Base-by-base conservation (phyloP, 2,797 vertebrate genomes). In the Myiothlypis chrysogaster region DNA sequence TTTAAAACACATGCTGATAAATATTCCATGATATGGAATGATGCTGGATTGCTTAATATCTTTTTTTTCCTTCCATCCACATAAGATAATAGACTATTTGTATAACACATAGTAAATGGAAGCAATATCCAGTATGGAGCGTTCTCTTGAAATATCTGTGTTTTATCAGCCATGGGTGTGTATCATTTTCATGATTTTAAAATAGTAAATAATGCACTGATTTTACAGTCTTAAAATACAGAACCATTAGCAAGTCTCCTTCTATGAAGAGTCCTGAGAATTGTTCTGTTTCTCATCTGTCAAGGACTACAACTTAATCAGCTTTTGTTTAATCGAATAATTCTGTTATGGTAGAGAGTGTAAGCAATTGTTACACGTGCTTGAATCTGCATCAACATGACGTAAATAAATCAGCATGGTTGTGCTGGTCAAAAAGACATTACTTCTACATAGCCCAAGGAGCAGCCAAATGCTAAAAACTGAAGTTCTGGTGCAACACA, bases 401-500 rank as follows among this genome's bases (percentile, higher is more conserved):
- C 2, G 3, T 77, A 46, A 49, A 82, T 35, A 92, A 85, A 87
- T 89, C 80, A 72, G 61, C 20, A 2, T 39, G 37, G 44, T 90
- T 93, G 63, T 53, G 83, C 44, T 79, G 41, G 82, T 53, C 0
- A 17, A 44, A 87, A 87, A 76, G 32, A 50, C 18, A 14, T 79
- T 83, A 59, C 50, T 87, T 92, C 47, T 77, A 25, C 34, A 55
- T 25, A 89, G 37, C 53, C 68, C 71, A 84, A 73, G 84, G 68
- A 82, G 52, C 52, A 34, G 53, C 77, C 70, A 94, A 91, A 53
- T 27, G 37, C 56, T 85, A 71, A 85, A 82, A 84, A 43, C 9
- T 14, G 11, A 66, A 93, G n/a, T 89, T 89, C 83, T 87, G 46
- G 49, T 77, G 50, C 43, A 87, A 81, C 92, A 97, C 92, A 93